Evolutionary conservation across 1,140 invertebrate species (phyloP), one percentile per base, ranked within the genome.

Genomic region (Pseudomyrmex concolor): DNA sequence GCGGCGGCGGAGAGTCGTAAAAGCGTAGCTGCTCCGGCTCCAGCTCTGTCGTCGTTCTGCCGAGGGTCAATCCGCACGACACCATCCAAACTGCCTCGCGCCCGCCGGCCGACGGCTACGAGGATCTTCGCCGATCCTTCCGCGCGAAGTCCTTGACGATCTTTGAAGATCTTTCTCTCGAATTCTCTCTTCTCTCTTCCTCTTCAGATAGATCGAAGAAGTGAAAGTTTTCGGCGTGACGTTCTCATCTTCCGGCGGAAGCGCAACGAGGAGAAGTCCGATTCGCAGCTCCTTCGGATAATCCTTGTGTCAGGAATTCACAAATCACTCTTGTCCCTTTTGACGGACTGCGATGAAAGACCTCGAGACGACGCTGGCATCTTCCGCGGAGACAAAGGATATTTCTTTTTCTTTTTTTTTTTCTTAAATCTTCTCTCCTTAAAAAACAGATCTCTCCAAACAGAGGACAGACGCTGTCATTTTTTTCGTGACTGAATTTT

Each of bases 1-100:
- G 92, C 87, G 91, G 91, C 87, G 91, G 91, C 92, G 92, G 92
- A 90, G 91, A 91, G 82, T 94, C 92, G 91, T 94, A 93, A 89
- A 93, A 94, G 83, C 91, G 89, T 90, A 91, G 90, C 86, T 92
- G 91, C 86, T 92, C 89, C 66, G 78, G 89, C 82, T 91, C 89
- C 76, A 86, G 87, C 82, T 89, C 89, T 13, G 64, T 62, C 66
- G 76, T 80, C 88, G 91, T 90, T 83, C 89, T 90, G 84, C 84
- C 86, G 71, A 91, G 68, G 84, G 76, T 77, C 55, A 84, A 80
- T 67, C 87, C 92, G 87, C 92, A 90, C 88, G 91, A 92, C 91
- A 92, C 91, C 93, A 93, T 93, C 86, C 93, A 94, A 93, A 78
- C 87, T 60, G 19, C 77, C 50, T 70, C 54, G 22, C 73, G 62